Conservation (phyloP, 1,140 invertebrate genomes). For the Caenorhabditis briggsae region DNA sequence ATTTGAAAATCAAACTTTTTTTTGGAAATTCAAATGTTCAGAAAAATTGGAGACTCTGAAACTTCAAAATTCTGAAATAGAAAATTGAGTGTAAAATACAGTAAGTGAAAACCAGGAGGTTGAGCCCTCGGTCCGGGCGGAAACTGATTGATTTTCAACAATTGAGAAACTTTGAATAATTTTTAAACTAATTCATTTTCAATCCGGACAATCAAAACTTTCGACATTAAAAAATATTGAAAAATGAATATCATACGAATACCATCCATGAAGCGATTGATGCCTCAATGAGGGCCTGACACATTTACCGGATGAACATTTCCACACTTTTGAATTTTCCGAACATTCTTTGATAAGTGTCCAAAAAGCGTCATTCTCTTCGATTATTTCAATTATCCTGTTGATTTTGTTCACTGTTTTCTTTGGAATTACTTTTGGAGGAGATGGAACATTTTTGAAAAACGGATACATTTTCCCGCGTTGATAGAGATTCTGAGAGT, state of each 20-base stretch:
- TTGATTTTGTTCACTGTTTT: constrained; percentile 26
- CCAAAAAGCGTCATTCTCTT: constrained; percentile 40
- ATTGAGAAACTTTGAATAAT: neutral
- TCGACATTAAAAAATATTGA: constrained; percentile 43
- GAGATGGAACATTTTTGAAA: constrained; percentile 31
- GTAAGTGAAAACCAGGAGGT: no score
- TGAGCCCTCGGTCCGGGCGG: no score
- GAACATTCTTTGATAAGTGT: constrained; percentile 34
- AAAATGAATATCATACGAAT: constrained; percentile 49
- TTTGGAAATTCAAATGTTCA: no score
- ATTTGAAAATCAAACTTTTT: no score
- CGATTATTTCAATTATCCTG: constrained; percentile 21
- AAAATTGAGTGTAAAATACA: no score
- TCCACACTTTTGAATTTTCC: constrained; percentile 32
- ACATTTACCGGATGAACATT: constrained; percentile 32
- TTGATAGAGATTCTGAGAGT: constrained; percentile 3
- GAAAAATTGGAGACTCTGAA: no score
- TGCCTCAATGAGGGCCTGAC: neutral
- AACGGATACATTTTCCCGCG: constrained; percentile 42
- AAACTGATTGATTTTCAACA: no score
- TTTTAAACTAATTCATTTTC: neutral
- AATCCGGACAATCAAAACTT: constrained; percentile 28
- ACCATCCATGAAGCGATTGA: constrained; percentile 46
- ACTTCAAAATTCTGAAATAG: no score
- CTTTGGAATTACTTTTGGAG: constrained; percentile 41